phyloP scores from a whole-genome alignment of 2,888 invertebrate genomes.

The Geophilus truncorum region DNA sequence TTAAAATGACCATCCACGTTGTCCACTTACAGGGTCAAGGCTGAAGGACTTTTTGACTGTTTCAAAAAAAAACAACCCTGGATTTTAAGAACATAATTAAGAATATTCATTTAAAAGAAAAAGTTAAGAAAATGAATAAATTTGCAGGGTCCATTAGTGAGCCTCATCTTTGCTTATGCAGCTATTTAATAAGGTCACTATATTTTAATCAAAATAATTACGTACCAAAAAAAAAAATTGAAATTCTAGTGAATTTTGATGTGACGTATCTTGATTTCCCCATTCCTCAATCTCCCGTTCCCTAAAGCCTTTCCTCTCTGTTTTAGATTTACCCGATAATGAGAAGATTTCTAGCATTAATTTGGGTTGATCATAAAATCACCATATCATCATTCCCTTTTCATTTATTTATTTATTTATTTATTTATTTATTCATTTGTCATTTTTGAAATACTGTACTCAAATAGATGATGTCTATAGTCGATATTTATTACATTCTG shows the following conservation, averaged over 20 bases:
- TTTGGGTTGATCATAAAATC: not conserved
- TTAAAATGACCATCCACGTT: not conserved
- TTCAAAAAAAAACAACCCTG: not conserved
- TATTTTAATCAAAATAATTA: not conserved
- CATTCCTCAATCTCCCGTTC: not conserved
- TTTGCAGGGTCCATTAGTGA: not conserved
- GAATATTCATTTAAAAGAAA: too few species aligned
- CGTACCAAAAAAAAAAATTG: not conserved
- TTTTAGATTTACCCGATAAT: not conserved
- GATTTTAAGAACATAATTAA: not conserved
- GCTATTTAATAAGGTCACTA: conserved; percentile 16
- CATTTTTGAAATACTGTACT: not conserved
- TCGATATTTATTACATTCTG: not conserved
- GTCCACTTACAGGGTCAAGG: not conserved
- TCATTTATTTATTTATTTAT: not conserved
- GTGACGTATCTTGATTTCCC: not conserved
- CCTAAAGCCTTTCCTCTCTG: not conserved
- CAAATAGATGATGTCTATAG: not conserved
- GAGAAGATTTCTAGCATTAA: not conserved
- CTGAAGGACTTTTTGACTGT: not conserved
- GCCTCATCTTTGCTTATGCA: conserved; percentile 15
- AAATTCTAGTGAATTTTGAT: not conserved
- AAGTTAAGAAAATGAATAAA: not conserved
- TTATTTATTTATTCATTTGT: not conserved
- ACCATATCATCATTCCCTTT: conserved; percentile 6